A percentile compares a stretch with the other conserved stretches of the same genome.
These are phyloP conservation scores for Hystrix brachyura DNA, from an alignment of 2,113 vertebrate species.

Conservation along the genomic window DNA sequence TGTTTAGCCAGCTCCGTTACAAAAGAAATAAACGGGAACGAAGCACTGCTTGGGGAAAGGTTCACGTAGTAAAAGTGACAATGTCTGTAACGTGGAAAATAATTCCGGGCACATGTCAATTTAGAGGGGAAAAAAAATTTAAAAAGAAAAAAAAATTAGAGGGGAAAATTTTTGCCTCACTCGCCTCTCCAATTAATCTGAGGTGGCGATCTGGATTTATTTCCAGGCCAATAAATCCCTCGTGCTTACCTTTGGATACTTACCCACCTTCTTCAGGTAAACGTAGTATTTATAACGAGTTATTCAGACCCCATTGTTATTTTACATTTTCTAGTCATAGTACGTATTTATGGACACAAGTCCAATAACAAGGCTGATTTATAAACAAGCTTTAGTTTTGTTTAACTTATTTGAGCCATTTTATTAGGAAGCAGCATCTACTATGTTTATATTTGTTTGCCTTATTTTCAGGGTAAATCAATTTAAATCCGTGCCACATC, in stretches of 20 bases:
- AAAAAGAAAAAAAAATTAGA: background rate
- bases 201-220: background rate
- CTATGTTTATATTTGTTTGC: background rate
- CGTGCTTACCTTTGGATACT: background rate
- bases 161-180: background rate
- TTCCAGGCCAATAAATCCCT: background rate
- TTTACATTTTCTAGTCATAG: background rate
- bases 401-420: background rate
- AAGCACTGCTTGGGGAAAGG: constrained; percentile 39
- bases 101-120: background rate
- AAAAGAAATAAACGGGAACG: constrained; percentile 50
- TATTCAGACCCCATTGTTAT: background rate
- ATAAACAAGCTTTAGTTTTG: background rate
- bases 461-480: background rate
- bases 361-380: background rate
- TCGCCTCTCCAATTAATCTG: background rate
- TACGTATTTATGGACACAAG: background rate
- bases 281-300: constrained; percentile 4
- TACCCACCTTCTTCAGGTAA: background rate
- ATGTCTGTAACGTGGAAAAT: background rate
- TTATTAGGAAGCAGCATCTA: background rate
- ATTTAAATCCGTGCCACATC: background rate
- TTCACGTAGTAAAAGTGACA: constrained; percentile 47
- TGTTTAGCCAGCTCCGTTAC: background rate
- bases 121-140: background rate